A percentile compares a stretch with the other conserved stretches of the same genome.
phyloP scores from a whole-genome alignment of 2,888 invertebrate genomes.

The Netelia melanura region DNA sequence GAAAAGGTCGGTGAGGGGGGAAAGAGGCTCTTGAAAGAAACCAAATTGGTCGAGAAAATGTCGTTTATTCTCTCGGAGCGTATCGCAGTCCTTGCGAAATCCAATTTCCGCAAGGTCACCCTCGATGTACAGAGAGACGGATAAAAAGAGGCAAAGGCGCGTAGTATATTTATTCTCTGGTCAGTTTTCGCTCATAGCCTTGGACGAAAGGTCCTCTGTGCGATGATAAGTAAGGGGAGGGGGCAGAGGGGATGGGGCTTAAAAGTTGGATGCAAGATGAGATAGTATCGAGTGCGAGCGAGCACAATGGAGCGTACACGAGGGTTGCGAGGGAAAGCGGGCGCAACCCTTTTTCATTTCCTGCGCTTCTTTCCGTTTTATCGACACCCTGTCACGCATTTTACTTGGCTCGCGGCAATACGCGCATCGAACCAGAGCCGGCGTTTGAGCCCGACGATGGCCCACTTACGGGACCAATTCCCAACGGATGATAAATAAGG shows the following conservation, averaged over 20 bases:
- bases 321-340: too few relatives aligned
- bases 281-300: conserved; percentile 12
- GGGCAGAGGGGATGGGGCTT: background rate
- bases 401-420: conserved; percentile 56
- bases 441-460: conserved; percentile 61
- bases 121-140: background rate
- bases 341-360: conserved; percentile 72
- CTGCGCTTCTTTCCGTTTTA: conserved; percentile 72
- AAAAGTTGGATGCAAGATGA: conserved; percentile 25
- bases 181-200: conserved; percentile 37
- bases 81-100: conserved; percentile 34
- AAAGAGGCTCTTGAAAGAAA: background rate
- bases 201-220: conserved; percentile 11
- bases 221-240: background rate
- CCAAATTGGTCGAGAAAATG: conserved; percentile 25
- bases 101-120: conserved; percentile 48
- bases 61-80: conserved; percentile 28
- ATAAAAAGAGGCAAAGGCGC: background rate
- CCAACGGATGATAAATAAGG: conserved; percentile 75
- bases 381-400: conserved; percentile 78
- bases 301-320: too few relatives aligned
- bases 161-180: conserved; percentile 35
- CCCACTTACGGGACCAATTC: conserved; percentile 77
- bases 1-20: background rate
- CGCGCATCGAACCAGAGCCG: background rate